Evolutionary conservation across 2,113 vertebrate genomes (phyloP).

Genomic region (Myiozetetes cayanensis): DNA sequence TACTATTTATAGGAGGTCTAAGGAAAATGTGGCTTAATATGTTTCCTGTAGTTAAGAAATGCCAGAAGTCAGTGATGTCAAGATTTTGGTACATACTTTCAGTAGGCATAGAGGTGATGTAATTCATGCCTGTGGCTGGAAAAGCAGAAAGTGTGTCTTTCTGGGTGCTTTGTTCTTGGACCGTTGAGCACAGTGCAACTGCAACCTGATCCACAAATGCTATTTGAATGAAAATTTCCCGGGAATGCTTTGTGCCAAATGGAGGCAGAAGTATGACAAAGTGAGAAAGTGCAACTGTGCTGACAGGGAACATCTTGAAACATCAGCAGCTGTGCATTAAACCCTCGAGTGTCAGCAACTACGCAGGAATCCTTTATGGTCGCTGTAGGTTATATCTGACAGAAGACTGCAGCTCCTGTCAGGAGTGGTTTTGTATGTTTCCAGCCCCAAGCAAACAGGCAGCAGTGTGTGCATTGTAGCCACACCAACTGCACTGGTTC

Average conservation of each 20-base stretch:
- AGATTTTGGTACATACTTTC: not conserved
- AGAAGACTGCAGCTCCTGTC: not conserved
- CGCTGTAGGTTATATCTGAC: not conserved
- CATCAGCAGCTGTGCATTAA: not conserved
- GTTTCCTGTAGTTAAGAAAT: not conserved
- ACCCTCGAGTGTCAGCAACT: not conserved
- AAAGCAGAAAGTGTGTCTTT: not conserved
- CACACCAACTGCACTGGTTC: not conserved
- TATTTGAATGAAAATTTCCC: not conserved
- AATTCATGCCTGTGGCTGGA: not conserved
- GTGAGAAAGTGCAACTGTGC: not conserved
- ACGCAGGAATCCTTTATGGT: not conserved
- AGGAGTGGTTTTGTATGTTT: not conserved
- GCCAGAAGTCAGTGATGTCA: not conserved
- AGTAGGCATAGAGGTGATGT: too few relatives aligned
- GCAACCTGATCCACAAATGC: not conserved
- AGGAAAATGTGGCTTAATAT: not conserved
- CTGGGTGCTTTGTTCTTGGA: not conserved
- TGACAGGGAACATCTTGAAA: not conserved
- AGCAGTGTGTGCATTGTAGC: not conserved
- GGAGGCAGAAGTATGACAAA: not conserved
- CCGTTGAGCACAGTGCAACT: not conserved
- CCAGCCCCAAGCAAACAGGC: not conserved
- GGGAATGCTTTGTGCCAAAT: not conserved
- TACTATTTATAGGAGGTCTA: not conserved